Conservation (phyloP, 2,888 invertebrate species). For the Trilocha varians region DNA sequence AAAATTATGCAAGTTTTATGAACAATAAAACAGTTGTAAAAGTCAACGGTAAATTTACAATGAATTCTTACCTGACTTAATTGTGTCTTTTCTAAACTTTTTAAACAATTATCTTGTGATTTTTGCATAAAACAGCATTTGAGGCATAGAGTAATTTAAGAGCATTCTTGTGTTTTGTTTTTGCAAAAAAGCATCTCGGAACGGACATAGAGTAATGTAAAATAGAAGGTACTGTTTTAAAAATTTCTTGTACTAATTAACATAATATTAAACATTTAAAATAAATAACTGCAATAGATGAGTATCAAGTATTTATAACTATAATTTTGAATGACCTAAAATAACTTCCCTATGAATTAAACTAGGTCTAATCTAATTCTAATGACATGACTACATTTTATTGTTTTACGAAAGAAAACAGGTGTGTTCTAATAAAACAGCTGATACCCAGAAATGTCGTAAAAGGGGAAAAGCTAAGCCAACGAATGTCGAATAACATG, state of each 20-base stretch:
- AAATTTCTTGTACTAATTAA: too few relatives aligned
- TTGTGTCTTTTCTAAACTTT: conserved; percentile 13
- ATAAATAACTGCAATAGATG: too few relatives aligned
- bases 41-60: conserved; percentile 39
- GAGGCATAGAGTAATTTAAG: too few relatives aligned
- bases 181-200: too few relatives aligned
- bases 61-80: conserved; percentile 44
- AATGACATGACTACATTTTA: neutral
- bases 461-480: neutral
- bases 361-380: too few relatives aligned
- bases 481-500: neutral
- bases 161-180: too few relatives aligned
- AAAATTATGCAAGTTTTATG: conserved; percentile 49
- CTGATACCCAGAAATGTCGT: conserved; percentile 54
- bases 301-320: too few relatives aligned
- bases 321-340: too few relatives aligned
- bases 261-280: too few relatives aligned
- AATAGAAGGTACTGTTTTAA: too few relatives aligned
- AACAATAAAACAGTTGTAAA: conserved; percentile 38
- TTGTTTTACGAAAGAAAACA: conserved; percentile 20
- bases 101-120: conserved; percentile 6
- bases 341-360: too few relatives aligned
- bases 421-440: conserved; percentile 51
- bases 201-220: too few relatives aligned
- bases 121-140: neutral